Evolutionary conservation across 2,113 vertebrate species (phyloP).

Genomic region (Epinephelus moara): DNA sequence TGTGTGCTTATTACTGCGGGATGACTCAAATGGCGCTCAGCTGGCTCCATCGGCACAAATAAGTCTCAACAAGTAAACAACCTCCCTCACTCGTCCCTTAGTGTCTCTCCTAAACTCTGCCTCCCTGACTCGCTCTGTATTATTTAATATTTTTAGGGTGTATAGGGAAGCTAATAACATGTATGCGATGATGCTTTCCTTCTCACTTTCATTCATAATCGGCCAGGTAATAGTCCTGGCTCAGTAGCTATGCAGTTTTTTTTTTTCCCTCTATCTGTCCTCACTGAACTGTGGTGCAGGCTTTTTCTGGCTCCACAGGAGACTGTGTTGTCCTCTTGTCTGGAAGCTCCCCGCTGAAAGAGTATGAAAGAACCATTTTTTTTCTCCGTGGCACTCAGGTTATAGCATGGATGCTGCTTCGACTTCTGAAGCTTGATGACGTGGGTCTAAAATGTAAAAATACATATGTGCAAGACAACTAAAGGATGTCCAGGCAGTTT

Average conservation of each 20-base stretch:
- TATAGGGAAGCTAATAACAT: neutral
- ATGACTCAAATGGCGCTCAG: constrained; percentile 6
- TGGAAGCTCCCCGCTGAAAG: constrained; percentile 19
- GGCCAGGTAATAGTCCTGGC: constrained; percentile 4
- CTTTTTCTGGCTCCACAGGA: constrained; percentile 36
- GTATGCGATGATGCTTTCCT: neutral
- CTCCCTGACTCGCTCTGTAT: neutral
- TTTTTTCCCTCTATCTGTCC: neutral
- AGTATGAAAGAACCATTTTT: neutral
- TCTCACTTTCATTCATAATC: neutral
- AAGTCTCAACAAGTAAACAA: neutral
- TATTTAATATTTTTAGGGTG: neutral
- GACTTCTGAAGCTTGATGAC: neutral
- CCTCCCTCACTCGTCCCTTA: neutral
- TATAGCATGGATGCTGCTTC: constrained; percentile 1
- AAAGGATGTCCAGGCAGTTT: neutral
- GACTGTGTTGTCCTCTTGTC: neutral
- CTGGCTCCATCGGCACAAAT: neutral
- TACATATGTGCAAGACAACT: neutral
- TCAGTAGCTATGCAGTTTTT: neutral
- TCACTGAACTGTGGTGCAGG: constrained; percentile 16
- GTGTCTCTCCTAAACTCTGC: neutral
- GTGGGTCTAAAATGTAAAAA: constrained; percentile 4
- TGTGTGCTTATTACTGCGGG: constrained; percentile 11
- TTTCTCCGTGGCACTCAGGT: constrained; percentile 7